Conservation (phyloP, 2,113 vertebrate genomes). For the Cynocephalus volans region DNA sequence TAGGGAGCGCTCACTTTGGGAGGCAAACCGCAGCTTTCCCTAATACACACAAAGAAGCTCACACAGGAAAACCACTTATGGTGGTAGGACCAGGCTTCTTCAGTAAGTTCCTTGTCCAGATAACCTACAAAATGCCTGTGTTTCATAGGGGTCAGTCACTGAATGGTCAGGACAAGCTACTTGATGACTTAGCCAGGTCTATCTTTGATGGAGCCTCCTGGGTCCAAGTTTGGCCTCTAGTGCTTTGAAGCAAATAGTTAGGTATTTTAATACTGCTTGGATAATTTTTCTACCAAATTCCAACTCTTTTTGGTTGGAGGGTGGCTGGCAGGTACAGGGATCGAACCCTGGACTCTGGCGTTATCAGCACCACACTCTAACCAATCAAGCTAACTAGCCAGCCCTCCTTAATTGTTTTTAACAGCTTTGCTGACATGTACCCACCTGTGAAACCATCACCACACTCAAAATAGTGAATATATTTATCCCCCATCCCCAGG, state of each 20-base stretch:
- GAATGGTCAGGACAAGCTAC: background rate
- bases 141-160: no score
- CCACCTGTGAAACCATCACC: background rate
- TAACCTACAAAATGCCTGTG: background rate
- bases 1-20: fast-evolving
- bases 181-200: background rate
- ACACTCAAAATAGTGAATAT: background rate
- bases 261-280: background rate
- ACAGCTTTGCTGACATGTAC: background rate
- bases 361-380: no score
- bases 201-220: background rate
- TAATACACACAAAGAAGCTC: background rate
- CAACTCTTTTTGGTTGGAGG: background rate
- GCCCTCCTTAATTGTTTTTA: background rate
- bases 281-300: background rate
- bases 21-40: background rate
- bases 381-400: no score
- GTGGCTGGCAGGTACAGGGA: no score
- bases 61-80: background rate
- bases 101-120: no score
- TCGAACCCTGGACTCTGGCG: no score
- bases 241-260: background rate
- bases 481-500: background rate
- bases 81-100: background rate
- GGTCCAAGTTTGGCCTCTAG: background rate